phyloP scores from a whole-genome alignment of 2,888 invertebrate genomes.

The Aspidiotus rigidus region DNA sequence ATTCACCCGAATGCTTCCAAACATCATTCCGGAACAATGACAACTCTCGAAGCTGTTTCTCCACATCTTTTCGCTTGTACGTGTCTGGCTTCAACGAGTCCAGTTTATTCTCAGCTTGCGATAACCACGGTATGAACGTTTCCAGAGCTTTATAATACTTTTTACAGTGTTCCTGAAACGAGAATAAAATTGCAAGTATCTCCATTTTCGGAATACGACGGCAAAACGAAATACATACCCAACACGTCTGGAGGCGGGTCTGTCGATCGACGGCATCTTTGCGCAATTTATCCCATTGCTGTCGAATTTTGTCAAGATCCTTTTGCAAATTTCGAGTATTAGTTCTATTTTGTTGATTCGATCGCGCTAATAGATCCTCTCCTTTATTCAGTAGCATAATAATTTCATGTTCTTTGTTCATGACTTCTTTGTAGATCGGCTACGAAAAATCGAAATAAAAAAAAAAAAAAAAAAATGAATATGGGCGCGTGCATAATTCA shows the following conservation, averaged over 20 bases:
- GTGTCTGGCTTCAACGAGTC: constrained; percentile 66
- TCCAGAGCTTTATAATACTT: constrained; percentile 81
- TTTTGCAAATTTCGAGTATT: constrained; percentile 58
- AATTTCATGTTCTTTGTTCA: constrained; percentile 82
- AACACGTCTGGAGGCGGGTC: constrained; percentile 75
- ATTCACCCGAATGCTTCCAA: constrained; percentile 88
- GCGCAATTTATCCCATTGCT: constrained; percentile 84
- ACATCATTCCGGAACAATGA: constrained; percentile 85
- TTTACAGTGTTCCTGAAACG: constrained; percentile 65
- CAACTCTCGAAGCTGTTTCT: constrained; percentile 76
- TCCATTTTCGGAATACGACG: background rate
- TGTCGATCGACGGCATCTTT: constrained; percentile 79
- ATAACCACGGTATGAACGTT: constrained; percentile 77
- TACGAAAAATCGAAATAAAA: constrained; percentile 39
- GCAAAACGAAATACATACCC: constrained; percentile 42
- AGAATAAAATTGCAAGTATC: constrained; percentile 13
- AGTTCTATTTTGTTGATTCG: constrained; percentile 48
- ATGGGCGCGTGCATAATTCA: background rate
- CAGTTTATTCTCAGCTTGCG: constrained; percentile 75
- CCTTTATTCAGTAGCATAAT: constrained; percentile 91
- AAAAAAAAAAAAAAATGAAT: background rate
- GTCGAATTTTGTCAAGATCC: constrained; percentile 79
- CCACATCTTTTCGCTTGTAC: constrained; percentile 75
- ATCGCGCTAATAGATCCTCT: constrained; percentile 53
- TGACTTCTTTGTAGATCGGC: constrained; percentile 78